Conservation (phyloP, 2,797 vertebrate genomes). For the Garrulus glandarius region DNA sequence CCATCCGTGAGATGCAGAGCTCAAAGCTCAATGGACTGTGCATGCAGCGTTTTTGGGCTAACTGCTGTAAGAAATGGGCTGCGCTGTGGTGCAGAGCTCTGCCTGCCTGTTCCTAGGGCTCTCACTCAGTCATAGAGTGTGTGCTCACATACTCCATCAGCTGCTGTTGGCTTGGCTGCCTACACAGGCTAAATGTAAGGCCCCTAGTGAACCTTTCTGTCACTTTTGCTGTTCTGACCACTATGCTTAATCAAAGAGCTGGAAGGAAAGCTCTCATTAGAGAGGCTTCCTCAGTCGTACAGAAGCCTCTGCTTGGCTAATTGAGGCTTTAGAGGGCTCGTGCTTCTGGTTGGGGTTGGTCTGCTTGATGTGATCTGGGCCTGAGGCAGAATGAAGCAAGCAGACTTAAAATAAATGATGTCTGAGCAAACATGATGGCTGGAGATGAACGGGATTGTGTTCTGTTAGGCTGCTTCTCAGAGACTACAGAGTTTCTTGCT, state of each 20-base stretch:
- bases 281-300: not conserved
- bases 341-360: constrained; percentile 13
- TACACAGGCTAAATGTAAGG: not conserved
- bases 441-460: not conserved
- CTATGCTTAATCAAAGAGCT: not conserved
- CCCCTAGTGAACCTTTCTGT: not conserved
- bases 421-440: not conserved
- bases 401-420: not conserved
- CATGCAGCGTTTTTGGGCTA: constrained; percentile 13
- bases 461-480: not conserved
- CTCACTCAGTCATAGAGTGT: not conserved
- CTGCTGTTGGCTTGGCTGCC: constrained; percentile 10
- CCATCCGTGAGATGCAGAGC: constrained; percentile 53
- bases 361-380: constrained; percentile 7
- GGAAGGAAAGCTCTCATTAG: constrained; percentile 50
- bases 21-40: constrained; percentile 69
- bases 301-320: constrained; percentile 3
- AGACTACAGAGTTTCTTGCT: not conserved
- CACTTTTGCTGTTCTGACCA: not conserved
- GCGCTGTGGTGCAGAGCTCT: not conserved
- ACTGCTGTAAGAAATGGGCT: constrained; percentile 22
- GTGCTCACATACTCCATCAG: not conserved
- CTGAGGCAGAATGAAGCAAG: not conserved
- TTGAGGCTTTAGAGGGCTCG: not conserved
- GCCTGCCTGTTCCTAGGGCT: not conserved